Conservation (phyloP, 1,140 invertebrate genomes). For the Dinoponera quadriceps region DNA sequence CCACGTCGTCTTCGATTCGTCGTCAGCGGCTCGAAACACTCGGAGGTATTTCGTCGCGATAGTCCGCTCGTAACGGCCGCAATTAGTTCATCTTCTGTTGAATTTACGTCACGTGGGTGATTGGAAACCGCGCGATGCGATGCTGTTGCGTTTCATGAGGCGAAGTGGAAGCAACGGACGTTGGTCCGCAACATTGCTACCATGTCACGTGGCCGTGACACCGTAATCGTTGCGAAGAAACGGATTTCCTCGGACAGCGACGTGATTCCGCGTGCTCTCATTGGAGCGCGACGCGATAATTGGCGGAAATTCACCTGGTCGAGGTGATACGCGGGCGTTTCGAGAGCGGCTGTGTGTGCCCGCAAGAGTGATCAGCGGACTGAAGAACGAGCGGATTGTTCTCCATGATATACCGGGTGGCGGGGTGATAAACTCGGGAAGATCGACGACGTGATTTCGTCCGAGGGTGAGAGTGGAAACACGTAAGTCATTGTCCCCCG, state of each 20-base stretch:
- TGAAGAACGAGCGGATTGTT: slow-evolving; percentile 20
- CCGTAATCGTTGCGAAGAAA: slow-evolving; percentile 32
- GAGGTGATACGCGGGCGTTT: background rate
- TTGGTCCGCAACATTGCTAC: background rate
- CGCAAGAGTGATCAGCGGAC: background rate
- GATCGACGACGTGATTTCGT: background rate
- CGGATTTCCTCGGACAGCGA: slow-evolving; percentile 3
- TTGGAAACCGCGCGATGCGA: background rate
- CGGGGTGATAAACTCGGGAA: background rate
- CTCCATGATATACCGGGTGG: background rate
- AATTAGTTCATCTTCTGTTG: background rate
- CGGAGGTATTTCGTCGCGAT: too few relatives aligned
- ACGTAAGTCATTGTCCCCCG: slow-evolving; percentile 34
- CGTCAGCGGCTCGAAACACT: too few relatives aligned
- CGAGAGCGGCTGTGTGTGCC: background rate
- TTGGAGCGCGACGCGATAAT: slow-evolving; percentile 19
- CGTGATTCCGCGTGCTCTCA: background rate
- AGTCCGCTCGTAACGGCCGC: too few relatives aligned
- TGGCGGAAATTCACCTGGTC: slow-evolving; percentile 22
- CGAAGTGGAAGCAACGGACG: background rate
- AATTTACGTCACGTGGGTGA: background rate
- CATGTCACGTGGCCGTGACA: slow-evolving; percentile 39
- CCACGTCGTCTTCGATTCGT: too few relatives aligned
- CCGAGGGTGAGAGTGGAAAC: slow-evolving; percentile 33
- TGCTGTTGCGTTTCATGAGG: background rate